Evolutionary conservation across 2,797 vertebrate genomes (phyloP), one percentile per base, ranked within the genome.

Genomic region (Centropyge bicolor): DNA sequence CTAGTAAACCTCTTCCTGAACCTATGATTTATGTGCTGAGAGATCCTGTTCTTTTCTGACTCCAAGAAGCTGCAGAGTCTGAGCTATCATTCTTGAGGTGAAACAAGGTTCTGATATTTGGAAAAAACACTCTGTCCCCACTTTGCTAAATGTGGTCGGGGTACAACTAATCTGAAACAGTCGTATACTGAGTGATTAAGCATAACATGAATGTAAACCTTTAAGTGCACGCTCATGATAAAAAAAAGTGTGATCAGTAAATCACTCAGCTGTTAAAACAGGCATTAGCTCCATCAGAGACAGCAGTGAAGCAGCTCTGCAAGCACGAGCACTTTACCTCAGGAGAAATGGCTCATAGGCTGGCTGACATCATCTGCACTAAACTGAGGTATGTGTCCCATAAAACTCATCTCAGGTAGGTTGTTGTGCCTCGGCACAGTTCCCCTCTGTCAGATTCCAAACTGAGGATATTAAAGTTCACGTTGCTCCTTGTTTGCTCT

Each of bases 51-150:
- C 51, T 79, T 67, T 81, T 89, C 74, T 67, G 65, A 61, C 51
- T 92, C 86, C 85, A 91, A 72, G 62, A 88, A 83, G 84, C 81
- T 80, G 73, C 62, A 80, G 73, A 60, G 57, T 64, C 48, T 70
- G 19, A 74, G 75, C 51, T 62, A 65, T 85, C 60, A 19, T 22
- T 69, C 54, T 10, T 5, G 65, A 81, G 70, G 70, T 84, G 76
- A 90, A 88, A 90, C 64, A 71, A 81, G 51, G 70, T 40, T 65
- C 22, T 31, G 12, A 38, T 67, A 77, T 75, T 69, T 85, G 71
- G 71, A 82, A 89, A 59, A 88, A 90, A 83, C 55, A 74, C 35
- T 27, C 52, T 64, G 35, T 81, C 71, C 81, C 48, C 20, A 67
- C 20, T 86, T 88, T 57, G 13, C 48, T 80, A 59, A 82, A 74